A percentile compares a stretch with the other conserved stretches of the same genome.
Conservation (phyloP, 2,797 vertebrate species). For the Muraenolepis orangiensis region DNA sequence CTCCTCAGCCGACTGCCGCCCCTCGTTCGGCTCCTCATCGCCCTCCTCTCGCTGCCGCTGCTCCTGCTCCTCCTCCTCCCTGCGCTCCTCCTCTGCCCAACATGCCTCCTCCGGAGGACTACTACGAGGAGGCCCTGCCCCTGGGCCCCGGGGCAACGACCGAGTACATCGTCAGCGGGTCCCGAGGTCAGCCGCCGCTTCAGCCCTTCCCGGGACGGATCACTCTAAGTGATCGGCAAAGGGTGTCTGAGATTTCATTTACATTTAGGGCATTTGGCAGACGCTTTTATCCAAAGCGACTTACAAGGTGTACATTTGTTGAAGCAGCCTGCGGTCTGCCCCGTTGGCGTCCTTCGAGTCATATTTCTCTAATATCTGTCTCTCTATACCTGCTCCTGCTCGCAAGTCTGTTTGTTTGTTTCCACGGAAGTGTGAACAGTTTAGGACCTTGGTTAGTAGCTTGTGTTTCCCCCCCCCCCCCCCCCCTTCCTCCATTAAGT, state of each 20-base stretch:
- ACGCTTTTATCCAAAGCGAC: too few species aligned
- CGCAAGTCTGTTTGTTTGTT: background rate
- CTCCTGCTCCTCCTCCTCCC: conserved; percentile 47
- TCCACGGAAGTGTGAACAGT: background rate
- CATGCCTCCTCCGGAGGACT: conserved; percentile 92
- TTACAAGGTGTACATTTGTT: too few species aligned
- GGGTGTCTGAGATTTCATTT: too few species aligned
- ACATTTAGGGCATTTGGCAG: too few species aligned
- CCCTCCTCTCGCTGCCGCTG: background rate
- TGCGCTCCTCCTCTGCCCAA: conserved; percentile 90
- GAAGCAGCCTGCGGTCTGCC: too few species aligned
- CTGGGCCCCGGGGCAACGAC: conserved; percentile 87
- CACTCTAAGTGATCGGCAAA: too few species aligned
- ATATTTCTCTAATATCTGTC: too few species aligned
- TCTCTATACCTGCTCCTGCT: too few species aligned
- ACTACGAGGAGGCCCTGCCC: conserved; percentile 95
- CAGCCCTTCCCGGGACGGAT: background rate
- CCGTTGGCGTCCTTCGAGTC: too few species aligned
- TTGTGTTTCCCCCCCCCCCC: too few species aligned
- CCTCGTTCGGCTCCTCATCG: conserved; percentile 77
- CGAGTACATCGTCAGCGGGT: conserved; percentile 91
- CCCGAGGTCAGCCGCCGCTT: conserved; percentile 62
- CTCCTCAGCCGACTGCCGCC: conserved; percentile 68
- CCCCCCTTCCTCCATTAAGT: too few species aligned
- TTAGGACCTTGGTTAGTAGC: background rate